Conservation (phyloP, 1,140 invertebrate species). For the Bombus waltoni region DNA sequence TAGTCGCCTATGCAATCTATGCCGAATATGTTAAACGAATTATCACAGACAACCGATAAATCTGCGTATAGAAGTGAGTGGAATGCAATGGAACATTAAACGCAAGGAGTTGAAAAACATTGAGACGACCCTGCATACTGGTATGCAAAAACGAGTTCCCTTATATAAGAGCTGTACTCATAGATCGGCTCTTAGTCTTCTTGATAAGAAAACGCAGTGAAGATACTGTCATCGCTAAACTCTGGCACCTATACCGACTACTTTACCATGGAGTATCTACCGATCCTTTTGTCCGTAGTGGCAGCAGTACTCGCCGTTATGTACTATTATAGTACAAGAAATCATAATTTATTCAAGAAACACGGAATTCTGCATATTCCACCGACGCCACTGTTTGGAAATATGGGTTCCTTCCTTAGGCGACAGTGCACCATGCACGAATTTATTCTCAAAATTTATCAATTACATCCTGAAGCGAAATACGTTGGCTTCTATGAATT, state of each 20-base stretch:
- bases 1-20: too few species aligned
- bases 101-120: not conserved
- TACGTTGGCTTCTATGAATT: conserved; percentile 71
- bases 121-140: not conserved
- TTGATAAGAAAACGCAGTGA: not conserved
- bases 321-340: conserved; percentile 11
- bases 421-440: not conserved
- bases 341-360: conserved; percentile 16
- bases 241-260: too few species aligned
- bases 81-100: too few species aligned
- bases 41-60: not conserved
- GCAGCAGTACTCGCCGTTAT: not conserved
- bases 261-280: not conserved
- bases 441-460: not conserved
- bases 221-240: accelerated
- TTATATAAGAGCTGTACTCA: too few species aligned
- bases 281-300: not conserved
- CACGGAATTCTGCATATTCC: conserved; percentile 13
- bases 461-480: conserved; percentile 45
- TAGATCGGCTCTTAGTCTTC: accelerated
- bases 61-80: too few species aligned
- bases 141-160: not conserved
- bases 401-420: not conserved
- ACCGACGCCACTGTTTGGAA: conserved; percentile 63
- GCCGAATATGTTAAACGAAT: too few species aligned